phyloP scores from a whole-genome alignment of 92 coral and sea anemone genomes.

The Virgularia gustaviana region DNA sequence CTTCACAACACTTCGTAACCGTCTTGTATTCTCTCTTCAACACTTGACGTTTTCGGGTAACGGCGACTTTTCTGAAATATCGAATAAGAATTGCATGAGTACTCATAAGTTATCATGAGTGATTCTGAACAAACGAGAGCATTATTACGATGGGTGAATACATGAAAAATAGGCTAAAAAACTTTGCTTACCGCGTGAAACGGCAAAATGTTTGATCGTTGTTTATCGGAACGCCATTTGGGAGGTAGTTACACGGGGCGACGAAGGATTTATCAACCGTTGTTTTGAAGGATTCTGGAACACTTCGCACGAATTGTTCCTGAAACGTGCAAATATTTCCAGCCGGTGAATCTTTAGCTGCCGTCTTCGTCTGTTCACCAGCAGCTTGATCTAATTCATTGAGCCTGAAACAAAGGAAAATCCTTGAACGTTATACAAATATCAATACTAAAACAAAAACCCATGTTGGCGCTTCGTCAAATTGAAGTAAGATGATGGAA shows the following conservation, averaged over 20 bases:
- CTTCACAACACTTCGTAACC: slow-evolving; percentile 57
- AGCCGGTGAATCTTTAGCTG: slow-evolving; percentile 3
- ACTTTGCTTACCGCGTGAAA: slow-evolving; percentile 4
- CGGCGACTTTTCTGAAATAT: slow-evolving; percentile 40
- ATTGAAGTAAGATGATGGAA: no score
- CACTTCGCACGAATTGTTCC: slow-evolving; percentile 42
- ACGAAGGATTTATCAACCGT: slow-evolving; percentile 36
- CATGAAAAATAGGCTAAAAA: no score
- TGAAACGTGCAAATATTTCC: slow-evolving; percentile 50
- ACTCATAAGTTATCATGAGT: background rate
- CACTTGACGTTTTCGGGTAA: slow-evolving; percentile 49
- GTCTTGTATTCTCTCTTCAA: slow-evolving; percentile 42
- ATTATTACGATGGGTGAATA: background rate
- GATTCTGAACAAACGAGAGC: background rate
- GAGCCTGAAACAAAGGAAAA: slow-evolving; percentile 28
- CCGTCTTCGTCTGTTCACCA: slow-evolving; percentile 27
- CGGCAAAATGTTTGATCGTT: slow-evolving; percentile 1
- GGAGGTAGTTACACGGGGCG: slow-evolving; percentile 45
- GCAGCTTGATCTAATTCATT: slow-evolving; percentile 54
- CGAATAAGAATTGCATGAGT: background rate
- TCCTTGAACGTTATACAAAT: no score
- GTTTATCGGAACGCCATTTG: slow-evolving; percentile 9
- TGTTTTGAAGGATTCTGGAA: slow-evolving; percentile 33
- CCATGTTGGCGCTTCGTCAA: background rate
- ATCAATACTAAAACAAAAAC: background rate